Conservation (phyloP, 2,797 vertebrate species). For the Sebastes steindachneri region DNA sequence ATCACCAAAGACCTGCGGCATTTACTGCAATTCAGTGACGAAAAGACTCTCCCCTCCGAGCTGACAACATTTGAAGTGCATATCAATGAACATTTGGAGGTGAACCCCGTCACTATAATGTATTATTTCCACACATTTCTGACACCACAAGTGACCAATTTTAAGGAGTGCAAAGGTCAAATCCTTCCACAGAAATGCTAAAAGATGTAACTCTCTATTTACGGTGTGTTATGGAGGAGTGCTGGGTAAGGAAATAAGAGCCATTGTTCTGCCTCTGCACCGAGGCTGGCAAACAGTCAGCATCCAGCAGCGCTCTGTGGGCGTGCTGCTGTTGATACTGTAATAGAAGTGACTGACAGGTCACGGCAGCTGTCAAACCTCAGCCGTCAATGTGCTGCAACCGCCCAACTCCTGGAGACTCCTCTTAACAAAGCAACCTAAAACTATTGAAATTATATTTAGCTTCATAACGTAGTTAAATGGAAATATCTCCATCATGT, state of each 20-base stretch:
- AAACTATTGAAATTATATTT: not conserved
- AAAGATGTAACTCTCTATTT: slow-evolving; percentile 16
- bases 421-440: slow-evolving; percentile 12
- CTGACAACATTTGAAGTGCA: not conserved
- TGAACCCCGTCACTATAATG: not conserved
- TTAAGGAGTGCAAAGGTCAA: not conserved
- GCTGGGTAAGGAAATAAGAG: slow-evolving; percentile 40
- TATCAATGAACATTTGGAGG: not conserved
- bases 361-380: slow-evolving; percentile 63
- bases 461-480: not conserved
- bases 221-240: slow-evolving; percentile 20
- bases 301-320: slow-evolving; percentile 66
- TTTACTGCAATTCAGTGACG: not conserved
- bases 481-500: not conserved
- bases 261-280: slow-evolving; percentile 56
- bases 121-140: not conserved
- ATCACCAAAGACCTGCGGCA: not conserved
- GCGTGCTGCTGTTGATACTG: slow-evolving; percentile 69
- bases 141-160: not conserved
- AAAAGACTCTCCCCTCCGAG: not conserved
- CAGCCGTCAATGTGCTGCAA: slow-evolving; percentile 33
- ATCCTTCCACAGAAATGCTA: not conserved
- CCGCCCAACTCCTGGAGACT: slow-evolving; percentile 9
- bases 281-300: slow-evolving; percentile 63
- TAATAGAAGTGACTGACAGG: slow-evolving; percentile 70